phyloP scores from a whole-genome alignment of 2,888 invertebrate species.

The Acronicta leporina region DNA sequence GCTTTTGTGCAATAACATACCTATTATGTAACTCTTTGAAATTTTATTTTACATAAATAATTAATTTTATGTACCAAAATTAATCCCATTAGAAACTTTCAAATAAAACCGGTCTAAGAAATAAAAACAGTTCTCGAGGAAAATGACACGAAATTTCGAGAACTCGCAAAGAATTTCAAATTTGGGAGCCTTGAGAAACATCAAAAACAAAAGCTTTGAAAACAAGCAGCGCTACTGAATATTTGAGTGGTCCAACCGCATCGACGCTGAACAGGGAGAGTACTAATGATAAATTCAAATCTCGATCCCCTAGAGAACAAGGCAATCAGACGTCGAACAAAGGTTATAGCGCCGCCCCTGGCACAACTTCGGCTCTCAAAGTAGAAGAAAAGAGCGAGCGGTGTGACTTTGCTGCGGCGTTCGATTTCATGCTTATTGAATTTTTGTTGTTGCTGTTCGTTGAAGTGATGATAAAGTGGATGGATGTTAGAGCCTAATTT shows the following conservation, averaged over 20 bases:
- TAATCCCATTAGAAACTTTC: constrained; percentile 42
- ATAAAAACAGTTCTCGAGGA: constrained; percentile 44
- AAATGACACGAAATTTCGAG: constrained; percentile 51
- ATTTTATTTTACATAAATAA: constrained; percentile 2
- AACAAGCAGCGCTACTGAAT: constrained; percentile 76
- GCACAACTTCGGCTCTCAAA: constrained; percentile 65
- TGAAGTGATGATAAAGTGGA: no score
- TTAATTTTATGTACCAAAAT: constrained; percentile 23
- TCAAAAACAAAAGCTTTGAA: constrained; percentile 67
- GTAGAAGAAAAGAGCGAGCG: constrained; percentile 63
- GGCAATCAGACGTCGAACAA: constrained; percentile 84
- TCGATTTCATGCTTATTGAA: constrained; percentile 52
- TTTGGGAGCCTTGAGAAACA: constrained; percentile 54
- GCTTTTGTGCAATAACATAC: no score
- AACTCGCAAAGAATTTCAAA: constrained; percentile 54
- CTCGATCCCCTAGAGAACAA: constrained; percentile 77
- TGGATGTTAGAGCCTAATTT: no score
- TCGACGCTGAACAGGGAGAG: constrained; percentile 68
- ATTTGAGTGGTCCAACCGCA: constrained; percentile 75
- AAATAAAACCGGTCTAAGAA: constrained; percentile 40
- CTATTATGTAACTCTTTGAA: no score
- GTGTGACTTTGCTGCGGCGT: constrained; percentile 60
- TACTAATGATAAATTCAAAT: constrained; percentile 87
- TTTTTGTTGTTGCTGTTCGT: constrained; percentile 29
- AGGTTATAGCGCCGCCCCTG: constrained; percentile 71